Evolutionary conservation across 1,140 invertebrate species (phyloP).

Genomic region (Drosophila pandora): DNA sequence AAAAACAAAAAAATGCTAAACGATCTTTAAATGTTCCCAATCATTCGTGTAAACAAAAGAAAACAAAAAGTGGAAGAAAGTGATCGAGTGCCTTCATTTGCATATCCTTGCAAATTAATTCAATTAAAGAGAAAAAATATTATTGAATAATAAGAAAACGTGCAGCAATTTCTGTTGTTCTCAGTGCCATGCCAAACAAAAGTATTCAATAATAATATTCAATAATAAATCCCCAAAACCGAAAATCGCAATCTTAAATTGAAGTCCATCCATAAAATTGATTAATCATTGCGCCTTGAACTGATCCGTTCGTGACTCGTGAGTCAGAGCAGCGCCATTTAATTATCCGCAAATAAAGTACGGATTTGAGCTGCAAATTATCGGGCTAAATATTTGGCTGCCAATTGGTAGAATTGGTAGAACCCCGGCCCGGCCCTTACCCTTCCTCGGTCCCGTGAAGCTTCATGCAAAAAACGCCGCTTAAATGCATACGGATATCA

Average conservation of each 20-base stretch:
- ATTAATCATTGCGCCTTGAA: conserved; percentile 63
- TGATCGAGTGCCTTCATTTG: conserved; percentile 60
- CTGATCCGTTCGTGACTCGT: conserved; percentile 56
- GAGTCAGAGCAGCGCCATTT: conserved; percentile 47
- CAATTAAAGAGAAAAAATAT: conserved; percentile 42
- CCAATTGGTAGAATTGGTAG: conserved; percentile 9
- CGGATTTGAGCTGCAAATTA: conserved; percentile 18
- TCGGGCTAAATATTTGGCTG: conserved; percentile 25
- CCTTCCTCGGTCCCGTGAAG: conserved; percentile 27
- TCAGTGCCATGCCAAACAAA: conserved; percentile 46
- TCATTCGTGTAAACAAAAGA: conserved; percentile 47
- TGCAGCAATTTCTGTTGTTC: conserved; percentile 40
- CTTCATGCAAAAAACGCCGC: conserved; percentile 70
- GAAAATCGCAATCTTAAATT: conserved; percentile 5
- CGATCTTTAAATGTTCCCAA: conserved; percentile 34
- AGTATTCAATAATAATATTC: conserved; percentile 47
- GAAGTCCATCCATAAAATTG: conserved; percentile 19
- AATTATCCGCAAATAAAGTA: conserved; percentile 37
- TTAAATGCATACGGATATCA: conserved; percentile 84
- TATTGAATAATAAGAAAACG: conserved; percentile 41
- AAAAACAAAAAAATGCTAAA: conserved; percentile 31
- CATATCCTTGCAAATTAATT: conserved; percentile 70
- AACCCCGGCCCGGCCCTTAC: conserved; percentile 15
- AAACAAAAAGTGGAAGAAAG: conserved; percentile 38
- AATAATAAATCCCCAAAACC: conserved; percentile 22